phyloP scores from a whole-genome alignment of 2,888 invertebrate species.

The Formica aserva region DNA sequence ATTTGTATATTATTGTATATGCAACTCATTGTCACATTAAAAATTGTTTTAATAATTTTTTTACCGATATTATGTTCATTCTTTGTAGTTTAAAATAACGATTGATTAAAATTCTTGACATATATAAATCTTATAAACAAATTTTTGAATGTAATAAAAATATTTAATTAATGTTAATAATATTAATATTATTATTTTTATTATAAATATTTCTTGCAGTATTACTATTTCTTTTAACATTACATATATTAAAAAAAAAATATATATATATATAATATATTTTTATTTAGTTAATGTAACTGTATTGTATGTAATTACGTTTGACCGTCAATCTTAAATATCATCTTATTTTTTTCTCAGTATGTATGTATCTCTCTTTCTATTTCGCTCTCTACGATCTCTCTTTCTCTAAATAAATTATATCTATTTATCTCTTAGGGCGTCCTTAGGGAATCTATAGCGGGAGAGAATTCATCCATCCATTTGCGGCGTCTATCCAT shows the following conservation, averaged over 20 bases:
- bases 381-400: neutral
- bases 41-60: neutral
- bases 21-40: neutral
- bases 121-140: neutral
- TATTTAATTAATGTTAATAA: neutral
- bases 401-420: slow-evolving; percentile 47
- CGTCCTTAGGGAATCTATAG: slow-evolving; percentile 22
- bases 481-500: slow-evolving; percentile 35
- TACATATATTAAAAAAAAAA: neutral
- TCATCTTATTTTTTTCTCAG: neutral
- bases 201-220: neutral
- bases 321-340: neutral
- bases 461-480: slow-evolving; percentile 43
- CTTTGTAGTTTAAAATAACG: neutral
- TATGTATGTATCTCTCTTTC: slow-evolving; percentile 2
- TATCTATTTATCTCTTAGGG: slow-evolving; percentile 48
- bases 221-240: neutral
- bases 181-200: neutral
- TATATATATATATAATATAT: neutral
- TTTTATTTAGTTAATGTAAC: neutral
- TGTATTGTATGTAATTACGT: neutral
- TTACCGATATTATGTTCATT: neutral
- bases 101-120: neutral
- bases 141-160: neutral
- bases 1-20: slow-evolving; percentile 26